phyloP scores from a whole-genome alignment of 2,888 invertebrate genomes.

The Diplazon laetatorius region DNA sequence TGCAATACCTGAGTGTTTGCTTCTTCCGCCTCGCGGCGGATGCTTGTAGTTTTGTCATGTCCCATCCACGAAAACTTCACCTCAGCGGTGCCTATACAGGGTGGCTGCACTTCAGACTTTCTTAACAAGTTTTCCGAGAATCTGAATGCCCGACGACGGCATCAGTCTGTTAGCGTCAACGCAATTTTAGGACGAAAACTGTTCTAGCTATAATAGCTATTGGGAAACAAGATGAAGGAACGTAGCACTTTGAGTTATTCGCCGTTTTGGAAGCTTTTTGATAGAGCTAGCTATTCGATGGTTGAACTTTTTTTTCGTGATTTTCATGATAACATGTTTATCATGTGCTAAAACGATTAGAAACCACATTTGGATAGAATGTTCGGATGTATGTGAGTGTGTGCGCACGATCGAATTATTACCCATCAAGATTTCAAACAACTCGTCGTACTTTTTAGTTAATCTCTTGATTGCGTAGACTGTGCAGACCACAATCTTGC shows the following conservation, averaged over 20 bases:
- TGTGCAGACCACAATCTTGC: no score
- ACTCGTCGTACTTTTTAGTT: no score
- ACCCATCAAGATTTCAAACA: no score
- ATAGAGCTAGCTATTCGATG: no score
- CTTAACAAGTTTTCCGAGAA: conserved; percentile 31
- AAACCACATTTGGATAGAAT: no score
- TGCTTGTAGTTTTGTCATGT: conserved; percentile 34
- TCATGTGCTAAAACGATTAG: no score
- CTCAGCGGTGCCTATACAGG: neutral
- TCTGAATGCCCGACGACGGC: conserved; percentile 2
- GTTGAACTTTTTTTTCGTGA: no score
- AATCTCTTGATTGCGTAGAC: no score
- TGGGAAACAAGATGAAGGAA: conserved; percentile 11
- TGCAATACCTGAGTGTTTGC: conserved; percentile 20
- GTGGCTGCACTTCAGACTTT: conserved; percentile 35
- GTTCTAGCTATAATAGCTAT: conserved; percentile 16
- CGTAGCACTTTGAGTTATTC: conserved; percentile 24
- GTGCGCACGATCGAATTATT: no score
- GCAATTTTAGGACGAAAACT: conserved; percentile 28
- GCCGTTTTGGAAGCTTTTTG: no score
- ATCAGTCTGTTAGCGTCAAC: neutral
- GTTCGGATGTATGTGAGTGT: no score
- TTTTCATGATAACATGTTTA: no score
- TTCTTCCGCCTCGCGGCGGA: conserved; percentile 32
- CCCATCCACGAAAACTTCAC: conserved; percentile 2